Conservation (phyloP, 2,797 vertebrate species). For the Aldrovandia affinis region DNA sequence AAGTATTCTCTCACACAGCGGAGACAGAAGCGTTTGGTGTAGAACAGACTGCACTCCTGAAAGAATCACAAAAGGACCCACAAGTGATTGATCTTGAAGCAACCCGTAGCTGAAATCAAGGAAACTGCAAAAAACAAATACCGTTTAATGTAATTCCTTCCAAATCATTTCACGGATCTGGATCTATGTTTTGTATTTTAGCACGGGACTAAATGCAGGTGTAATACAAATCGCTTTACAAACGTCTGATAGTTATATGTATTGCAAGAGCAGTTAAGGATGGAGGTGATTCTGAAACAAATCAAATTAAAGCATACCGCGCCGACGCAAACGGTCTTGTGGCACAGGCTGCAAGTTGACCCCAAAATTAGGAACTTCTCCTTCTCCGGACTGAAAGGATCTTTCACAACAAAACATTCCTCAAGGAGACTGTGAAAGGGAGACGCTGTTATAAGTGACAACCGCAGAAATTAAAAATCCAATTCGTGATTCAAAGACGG, state of each 20-base stretch:
- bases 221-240: no score
- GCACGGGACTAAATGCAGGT: no score
- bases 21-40: conserved; percentile 86
- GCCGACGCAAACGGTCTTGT: conserved; percentile 76
- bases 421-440: conserved; percentile 77
- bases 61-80: neutral
- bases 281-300: neutral
- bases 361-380: conserved; percentile 84
- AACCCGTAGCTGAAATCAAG: neutral
- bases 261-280: neutral
- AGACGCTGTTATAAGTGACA: neutral
- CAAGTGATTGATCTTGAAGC: neutral
- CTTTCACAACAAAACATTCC: conserved; percentile 82
- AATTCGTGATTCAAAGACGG: no score
- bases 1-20: conserved; percentile 80
- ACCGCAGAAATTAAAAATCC: neutral
- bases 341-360: conserved; percentile 80
- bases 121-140: no score
- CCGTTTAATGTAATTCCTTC: no score
- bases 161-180: no score
- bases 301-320: conserved; percentile 66
- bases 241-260: neutral
- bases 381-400: conserved; percentile 84
- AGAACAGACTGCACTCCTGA: conserved; percentile 91
- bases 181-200: no score